Conservation (phyloP, 2,888 invertebrate genomes). For the Ophion slaviceki region DNA sequence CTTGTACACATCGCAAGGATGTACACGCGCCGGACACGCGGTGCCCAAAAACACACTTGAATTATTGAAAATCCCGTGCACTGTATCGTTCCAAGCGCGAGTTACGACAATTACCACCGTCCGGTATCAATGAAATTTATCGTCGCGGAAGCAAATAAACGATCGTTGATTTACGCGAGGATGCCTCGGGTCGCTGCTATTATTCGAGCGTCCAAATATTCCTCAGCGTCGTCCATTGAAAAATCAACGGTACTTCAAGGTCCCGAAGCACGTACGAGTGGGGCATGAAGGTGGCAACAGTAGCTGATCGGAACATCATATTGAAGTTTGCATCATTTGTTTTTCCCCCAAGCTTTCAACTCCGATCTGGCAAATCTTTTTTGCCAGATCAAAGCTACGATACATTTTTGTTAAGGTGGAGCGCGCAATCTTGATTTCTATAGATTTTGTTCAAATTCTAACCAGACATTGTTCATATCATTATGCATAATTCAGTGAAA, state of each 20-base stretch:
- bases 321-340: no score
- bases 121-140: not conserved
- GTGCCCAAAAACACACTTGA: conserved; percentile 12
- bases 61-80: conserved; percentile 26
- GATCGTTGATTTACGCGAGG: not conserved
- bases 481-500: no score
- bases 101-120: conserved; percentile 6
- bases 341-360: no score
- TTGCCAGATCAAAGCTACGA: no score
- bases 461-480: no score
- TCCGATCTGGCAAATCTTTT: no score
- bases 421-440: no score
- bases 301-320: no score
- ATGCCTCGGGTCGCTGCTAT: not conserved
- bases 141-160: conserved; percentile 1
- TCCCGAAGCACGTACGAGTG: not conserved
- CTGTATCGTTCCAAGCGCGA: not conserved
- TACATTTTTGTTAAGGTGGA: no score
- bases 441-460: no score
- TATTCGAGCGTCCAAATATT: not conserved
- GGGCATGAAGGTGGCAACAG: not conserved
- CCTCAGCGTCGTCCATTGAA: not conserved
- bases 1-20: conserved; percentile 39
- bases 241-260: not conserved
- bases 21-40: conserved; percentile 9